phyloP scores from a whole-genome alignment of 2,888 invertebrate species.

The Eristalinus sepulchralis region DNA sequence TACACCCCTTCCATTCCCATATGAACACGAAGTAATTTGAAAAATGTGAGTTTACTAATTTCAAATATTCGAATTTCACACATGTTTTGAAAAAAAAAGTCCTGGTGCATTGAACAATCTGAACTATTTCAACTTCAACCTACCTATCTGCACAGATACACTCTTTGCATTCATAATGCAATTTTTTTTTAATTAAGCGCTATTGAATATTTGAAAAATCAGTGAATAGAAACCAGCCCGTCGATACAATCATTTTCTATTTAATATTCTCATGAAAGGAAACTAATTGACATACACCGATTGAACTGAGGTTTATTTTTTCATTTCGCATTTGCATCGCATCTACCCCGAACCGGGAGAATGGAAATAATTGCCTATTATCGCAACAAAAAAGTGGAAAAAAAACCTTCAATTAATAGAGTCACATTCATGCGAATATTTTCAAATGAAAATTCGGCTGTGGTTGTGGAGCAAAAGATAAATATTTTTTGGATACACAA shows the following conservation, averaged over 20 bases:
- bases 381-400: neutral
- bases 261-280: neutral
- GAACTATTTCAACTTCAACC: neutral
- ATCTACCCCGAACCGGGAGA: neutral
- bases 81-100: too few species aligned
- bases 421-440: neutral
- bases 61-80: too few species aligned
- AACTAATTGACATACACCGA: neutral
- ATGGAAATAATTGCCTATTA: neutral
- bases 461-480: neutral
- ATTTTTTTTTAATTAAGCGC: neutral
- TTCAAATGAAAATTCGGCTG: neutral
- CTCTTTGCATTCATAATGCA: neutral
- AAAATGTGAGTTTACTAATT: too few species aligned
- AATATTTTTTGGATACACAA: neutral
- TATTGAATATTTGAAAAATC: neutral
- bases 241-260: neutral
- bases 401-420: neutral
- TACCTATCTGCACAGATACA: neutral
- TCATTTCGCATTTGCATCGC: neutral
- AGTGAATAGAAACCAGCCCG: neutral
- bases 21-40: too few species aligned
- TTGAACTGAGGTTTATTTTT: neutral
- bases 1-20: too few species aligned
- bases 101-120: neutral